phyloP scores from a whole-genome alignment of 2,797 vertebrate genomes.

The Danio jaintianensis region DNA sequence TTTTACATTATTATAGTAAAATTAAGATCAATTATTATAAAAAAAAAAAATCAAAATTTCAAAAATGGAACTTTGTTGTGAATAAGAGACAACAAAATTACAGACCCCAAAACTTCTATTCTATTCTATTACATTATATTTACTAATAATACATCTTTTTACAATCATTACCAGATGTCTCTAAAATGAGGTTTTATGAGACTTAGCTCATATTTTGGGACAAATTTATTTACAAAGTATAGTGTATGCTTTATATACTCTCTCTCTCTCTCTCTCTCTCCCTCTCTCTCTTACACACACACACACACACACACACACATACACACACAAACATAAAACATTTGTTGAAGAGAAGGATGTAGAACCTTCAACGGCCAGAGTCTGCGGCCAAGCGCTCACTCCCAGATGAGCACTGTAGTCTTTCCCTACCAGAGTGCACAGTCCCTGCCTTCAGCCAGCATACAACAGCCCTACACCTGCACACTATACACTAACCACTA shows the following conservation, averaged over 20 bases:
- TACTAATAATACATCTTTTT: neutral
- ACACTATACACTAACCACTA: neutral
- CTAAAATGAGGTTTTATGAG: neutral
- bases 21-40: too few species aligned
- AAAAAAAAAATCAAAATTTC: too few species aligned
- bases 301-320: constrained; percentile 42
- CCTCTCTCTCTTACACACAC: neutral
- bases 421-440: constrained; percentile 81
- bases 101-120: neutral
- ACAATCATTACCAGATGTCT: neutral
- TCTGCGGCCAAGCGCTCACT: constrained; percentile 97
- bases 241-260: too few species aligned
- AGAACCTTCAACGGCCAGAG: constrained; percentile 93
- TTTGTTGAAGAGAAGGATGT: constrained; percentile 80
- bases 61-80: neutral
- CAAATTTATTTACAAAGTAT: neutral
- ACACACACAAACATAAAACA: constrained; percentile 38
- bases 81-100: neutral
- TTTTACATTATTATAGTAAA: neutral
- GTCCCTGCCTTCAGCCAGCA: constrained; percentile 3
- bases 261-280: too few species aligned
- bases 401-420: constrained; percentile 87
- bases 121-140: neutral
- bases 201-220: neutral
- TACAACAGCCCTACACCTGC: constrained; percentile 1